Evolutionary conservation across 2,797 vertebrate genomes (phyloP).

Genomic region (Australoheros facetus): DNA sequence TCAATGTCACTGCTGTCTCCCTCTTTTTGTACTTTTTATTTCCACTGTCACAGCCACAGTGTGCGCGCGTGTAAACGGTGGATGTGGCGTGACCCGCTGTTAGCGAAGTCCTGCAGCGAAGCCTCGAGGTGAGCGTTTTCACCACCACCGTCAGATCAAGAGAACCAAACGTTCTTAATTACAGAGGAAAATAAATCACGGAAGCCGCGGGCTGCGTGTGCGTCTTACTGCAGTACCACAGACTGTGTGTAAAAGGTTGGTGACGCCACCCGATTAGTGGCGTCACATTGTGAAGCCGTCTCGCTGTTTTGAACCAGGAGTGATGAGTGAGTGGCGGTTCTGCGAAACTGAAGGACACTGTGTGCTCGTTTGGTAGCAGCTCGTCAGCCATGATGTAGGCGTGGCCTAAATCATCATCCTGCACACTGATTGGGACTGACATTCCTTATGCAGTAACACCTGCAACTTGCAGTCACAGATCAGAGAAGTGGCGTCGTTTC

Average conservation of each 20-base stretch:
- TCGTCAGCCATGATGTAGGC: neutral
- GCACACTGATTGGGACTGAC: too few species aligned
- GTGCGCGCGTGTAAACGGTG: neutral
- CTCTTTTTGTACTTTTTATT: slow-evolving; percentile 37
- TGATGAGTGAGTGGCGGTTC: neutral
- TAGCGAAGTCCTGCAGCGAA: neutral
- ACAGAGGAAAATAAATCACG: neutral
- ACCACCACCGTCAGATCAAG: neutral
- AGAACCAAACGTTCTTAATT: neutral
- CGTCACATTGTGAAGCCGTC: too few species aligned
- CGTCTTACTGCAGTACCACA: neutral
- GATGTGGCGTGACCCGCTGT: neutral
- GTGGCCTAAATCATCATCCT: neutral
- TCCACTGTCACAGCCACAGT: neutral
- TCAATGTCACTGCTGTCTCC: slow-evolving; percentile 14
- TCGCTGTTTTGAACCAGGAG: neutral
- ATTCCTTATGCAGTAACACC: too few species aligned
- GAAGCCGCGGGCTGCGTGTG: neutral
- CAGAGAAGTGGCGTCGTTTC: too few species aligned
- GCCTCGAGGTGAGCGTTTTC: neutral
- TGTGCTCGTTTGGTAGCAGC: neutral
- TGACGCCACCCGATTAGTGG: neutral
- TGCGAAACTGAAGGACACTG: neutral
- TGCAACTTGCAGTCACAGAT: too few species aligned
- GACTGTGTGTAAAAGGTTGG: neutral